Evolutionary conservation across 1,140 invertebrate genomes (phyloP), one percentile per base, ranked within the genome.

Genomic region (Elymnias hypermnestra): DNA sequence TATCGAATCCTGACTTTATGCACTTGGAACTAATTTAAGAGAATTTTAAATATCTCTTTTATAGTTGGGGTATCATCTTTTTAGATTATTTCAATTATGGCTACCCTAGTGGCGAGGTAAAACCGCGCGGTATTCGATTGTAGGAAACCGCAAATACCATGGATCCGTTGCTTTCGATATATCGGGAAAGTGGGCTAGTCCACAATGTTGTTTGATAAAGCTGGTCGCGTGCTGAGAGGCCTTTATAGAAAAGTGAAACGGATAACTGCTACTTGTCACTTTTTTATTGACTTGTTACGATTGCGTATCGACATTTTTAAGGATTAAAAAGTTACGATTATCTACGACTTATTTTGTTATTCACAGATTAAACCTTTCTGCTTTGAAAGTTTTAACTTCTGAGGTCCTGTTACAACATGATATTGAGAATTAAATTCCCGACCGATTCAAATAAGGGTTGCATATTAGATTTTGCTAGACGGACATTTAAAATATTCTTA

Each of bases 101-200:
- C 29, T 15, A 14, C 29, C 12, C 14, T 40, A 40, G 48, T 50
- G 55, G 44, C 46, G 53, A 53, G 39, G 54, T 51, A 50, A 59
- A 63, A 67, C 63, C 51, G 57, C 59, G 57, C 51, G 60, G 63
- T 68, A 82, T 78, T 81, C 62, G 74, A 72, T 81, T 70, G 72
- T 74, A 69, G 63, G 61, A 58, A 72, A 78, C 74, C 71, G 61
- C 77, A 74, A 75, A 75, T 68, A 55, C 51, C 52, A 50, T 53
- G 53, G 63, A 71, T 72, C 72, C 71, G 64, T 68, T 74, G 73
- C 72, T 78, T 82, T 76, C 72, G 64, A 73, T 71, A 59, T 64
- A 71, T 72, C 60, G 19, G 59, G 73, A 82, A 76, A 82, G 73
- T 74, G 49, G 70, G 64, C 63, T 72, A 65, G 56, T 64, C 62